Evolutionary conservation across 2,888 invertebrate species (phyloP), one percentile per base, ranked within the genome.

Genomic region (Caenorhabditis plicata): DNA sequence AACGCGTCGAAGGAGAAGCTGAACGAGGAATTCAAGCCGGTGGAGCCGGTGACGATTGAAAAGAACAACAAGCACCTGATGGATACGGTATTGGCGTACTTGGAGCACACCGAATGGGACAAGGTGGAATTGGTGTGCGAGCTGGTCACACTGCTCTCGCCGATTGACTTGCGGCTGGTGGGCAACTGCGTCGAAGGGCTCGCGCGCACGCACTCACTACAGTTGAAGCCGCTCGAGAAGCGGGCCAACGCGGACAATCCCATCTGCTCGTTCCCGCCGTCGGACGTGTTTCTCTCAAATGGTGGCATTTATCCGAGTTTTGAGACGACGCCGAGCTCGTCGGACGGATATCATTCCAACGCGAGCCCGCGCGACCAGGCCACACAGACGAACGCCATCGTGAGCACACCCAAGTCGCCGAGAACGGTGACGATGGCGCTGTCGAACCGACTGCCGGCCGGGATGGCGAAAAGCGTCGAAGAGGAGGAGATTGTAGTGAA

Each of bases 91-190:
- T 40, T 50, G 42, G 56, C 50, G 22, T 56, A 46, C n/a, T 40
- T 61, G 11, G 48, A 68, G 68, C 54, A 53, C 33, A 54, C 57
- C 23, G 53, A 50, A 15, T 68, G 64, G 64, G 48, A 64, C 35
- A 49, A 52, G 17, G 52, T 71, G 27, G 66, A 68, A 20, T 46
- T 65, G 20, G 31, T 71, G 19, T 68, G 68, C 22, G 71, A 71
- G 44, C 8, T 71, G 27, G 41, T 67, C 0, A 35, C 45, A 1
- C 38, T 58, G 5, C 51, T 71, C 1, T 33, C 42, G 11, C 66
- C 65, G n/a, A 27, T 49, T 3, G 67, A 71, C 39, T 31, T 69
- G 1, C 60, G 64, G 4, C 58, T 69, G 1, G n/a, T 66, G 7
- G 52, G 41, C 19, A 56, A 61, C 19, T 66, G 63, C 27, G 39